phyloP scores from a whole-genome alignment of 1,140 invertebrate genomes.

The Riptortus pedestris region DNA sequence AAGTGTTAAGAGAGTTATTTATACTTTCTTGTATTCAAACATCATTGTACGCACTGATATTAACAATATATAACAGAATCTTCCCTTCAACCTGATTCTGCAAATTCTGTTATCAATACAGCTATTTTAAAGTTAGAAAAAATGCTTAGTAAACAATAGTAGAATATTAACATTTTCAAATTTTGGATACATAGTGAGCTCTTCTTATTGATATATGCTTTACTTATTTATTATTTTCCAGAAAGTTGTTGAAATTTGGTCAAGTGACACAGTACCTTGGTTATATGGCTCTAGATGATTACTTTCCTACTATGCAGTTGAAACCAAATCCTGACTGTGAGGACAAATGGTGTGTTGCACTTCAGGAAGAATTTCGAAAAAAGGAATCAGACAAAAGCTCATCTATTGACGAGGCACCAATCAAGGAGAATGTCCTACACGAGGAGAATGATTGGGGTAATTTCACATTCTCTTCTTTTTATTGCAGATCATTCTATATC shows the following conservation, averaged over 20 bases:
- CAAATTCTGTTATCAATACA: too few relatives aligned
- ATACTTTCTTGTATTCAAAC: too few relatives aligned
- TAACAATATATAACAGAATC: too few relatives aligned
- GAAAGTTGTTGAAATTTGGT: slow-evolving; percentile 81
- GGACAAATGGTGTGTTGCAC: slow-evolving; percentile 62
- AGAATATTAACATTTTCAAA: slow-evolving; percentile 4
- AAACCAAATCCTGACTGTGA: slow-evolving; percentile 89
- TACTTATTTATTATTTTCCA: background rate
- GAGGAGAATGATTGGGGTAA: slow-evolving; percentile 89
- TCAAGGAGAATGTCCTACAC: slow-evolving; percentile 55
- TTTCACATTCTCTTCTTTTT: slow-evolving; percentile 20
- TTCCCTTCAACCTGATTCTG: too few relatives aligned
- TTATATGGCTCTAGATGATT: slow-evolving; percentile 93
- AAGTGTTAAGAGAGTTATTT: too few relatives aligned
- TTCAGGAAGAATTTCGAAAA: slow-evolving; percentile 58
- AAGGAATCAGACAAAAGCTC: slow-evolving; percentile 39
- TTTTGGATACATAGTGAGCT: too few relatives aligned
- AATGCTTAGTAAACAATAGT: background rate
- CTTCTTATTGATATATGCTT: too few relatives aligned
- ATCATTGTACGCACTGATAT: too few relatives aligned
- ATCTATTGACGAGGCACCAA: slow-evolving; percentile 42
- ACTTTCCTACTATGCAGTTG: slow-evolving; percentile 87
- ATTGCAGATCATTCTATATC: too few relatives aligned
- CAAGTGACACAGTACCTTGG: slow-evolving; percentile 82
- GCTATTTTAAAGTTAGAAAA: too few relatives aligned